A percentile compares a stretch with the other conserved stretches of the same genome.
phyloP scores from a whole-genome alignment of 2,113 vertebrate species.

The Solea solea region DNA sequence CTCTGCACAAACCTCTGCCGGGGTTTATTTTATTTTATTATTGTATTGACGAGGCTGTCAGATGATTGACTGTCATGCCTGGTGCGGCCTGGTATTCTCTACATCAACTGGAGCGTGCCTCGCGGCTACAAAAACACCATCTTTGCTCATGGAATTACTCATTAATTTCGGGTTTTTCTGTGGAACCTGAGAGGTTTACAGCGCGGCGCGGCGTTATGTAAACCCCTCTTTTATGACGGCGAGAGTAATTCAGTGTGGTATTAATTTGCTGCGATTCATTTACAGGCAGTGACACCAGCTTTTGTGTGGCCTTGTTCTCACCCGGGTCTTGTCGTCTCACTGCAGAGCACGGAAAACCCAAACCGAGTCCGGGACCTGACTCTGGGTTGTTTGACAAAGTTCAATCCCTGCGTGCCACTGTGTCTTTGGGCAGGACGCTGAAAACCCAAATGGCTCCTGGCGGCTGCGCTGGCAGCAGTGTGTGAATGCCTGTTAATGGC shows the following conservation, averaged over 20 bases:
- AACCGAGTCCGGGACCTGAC: too few species aligned
- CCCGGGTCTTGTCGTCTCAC: too few species aligned
- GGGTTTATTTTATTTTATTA: slow-evolving; percentile 48
- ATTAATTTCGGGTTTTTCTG: slow-evolving; percentile 5
- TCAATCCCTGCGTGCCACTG: too few species aligned
- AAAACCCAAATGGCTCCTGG: too few species aligned
- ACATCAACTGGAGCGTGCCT: slow-evolving; percentile 31
- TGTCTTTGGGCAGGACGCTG: too few species aligned
- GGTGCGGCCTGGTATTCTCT: slow-evolving; percentile 21
- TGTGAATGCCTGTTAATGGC: too few species aligned
- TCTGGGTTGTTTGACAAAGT: too few species aligned
- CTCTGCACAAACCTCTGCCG: too few species aligned
- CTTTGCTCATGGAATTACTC: slow-evolving; percentile 26
- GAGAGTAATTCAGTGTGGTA: neutral
- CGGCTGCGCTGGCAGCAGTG: too few species aligned
- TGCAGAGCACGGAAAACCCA: too few species aligned
- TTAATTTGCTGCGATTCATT: neutral
- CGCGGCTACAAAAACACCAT: slow-evolving; percentile 13
- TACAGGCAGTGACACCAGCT: neutral
- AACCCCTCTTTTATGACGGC: neutral
- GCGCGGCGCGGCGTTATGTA: neutral
- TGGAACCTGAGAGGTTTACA: neutral
- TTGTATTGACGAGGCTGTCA: slow-evolving; percentile 43
- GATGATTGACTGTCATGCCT: slow-evolving; percentile 55
- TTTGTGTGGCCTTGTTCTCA: too few species aligned